Base-by-base conservation (phyloP, 1,140 invertebrate genomes). In the Aphelinus certus region DNA sequence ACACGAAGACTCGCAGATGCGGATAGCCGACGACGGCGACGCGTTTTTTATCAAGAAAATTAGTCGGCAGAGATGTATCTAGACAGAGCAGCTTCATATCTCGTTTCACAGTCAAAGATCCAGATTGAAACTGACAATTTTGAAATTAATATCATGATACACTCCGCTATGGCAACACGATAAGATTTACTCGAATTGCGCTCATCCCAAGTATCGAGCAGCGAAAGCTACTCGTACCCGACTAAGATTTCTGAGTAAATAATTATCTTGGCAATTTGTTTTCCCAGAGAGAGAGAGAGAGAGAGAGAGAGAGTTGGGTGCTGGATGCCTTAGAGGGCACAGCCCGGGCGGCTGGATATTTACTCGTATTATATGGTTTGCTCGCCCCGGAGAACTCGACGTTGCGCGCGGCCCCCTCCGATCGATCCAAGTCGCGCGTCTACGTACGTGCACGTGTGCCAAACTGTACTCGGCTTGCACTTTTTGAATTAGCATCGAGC, bases 221-320 rank as follows among this genome's bases (percentile, higher is more conserved):
- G 51, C 43, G 46, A 10, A 56, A 67, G 65, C 65, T 42, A 56
- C 51, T 2, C 1, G 55, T 46, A 56, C 51, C 9, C 42, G 7
- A 58, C 48, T 49, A 48, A 65, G 53, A 60, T 75, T 75, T 75
- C 67, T 48, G 51, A 65, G 63, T 10, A 70, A 76, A 70, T 66
- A 66, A 73, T 60, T 60, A 69, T 60, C 47, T 60, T 60, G 57
- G 57, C 56, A 69, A 69, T 60, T 69, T 69, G 67, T 69, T 69
- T 60, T 69, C 56, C 26, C 26, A 60, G 26, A 42, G 26, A 10
- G 6, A 60, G 57, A 60, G 9, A 60, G 9, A 60, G 57, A 53
- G 51, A 53, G 51, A 53, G 51, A 53, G 51, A 53, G 51, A 53
- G 51, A 53, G 51, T 53, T 9, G 9, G 4, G 4, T 53, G 51